phyloP scores from a whole-genome alignment of 2,797 vertebrate species.

The Pipistrellus pipistrellus region DNA sequence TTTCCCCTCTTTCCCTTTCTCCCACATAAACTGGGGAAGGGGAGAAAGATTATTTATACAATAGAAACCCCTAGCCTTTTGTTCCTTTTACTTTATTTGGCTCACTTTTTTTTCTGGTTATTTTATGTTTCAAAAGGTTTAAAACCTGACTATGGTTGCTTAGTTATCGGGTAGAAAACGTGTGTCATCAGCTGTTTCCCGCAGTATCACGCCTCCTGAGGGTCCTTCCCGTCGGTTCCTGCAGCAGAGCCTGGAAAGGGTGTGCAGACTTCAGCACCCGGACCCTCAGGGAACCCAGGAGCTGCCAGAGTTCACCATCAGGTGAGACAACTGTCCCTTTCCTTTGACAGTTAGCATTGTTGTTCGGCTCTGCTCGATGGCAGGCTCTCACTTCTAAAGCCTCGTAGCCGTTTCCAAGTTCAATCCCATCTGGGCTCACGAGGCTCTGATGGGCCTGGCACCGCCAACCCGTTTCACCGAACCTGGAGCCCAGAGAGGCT shows the following conservation, averaged over 20 bases:
- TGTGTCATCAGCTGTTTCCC: constrained; percentile 87
- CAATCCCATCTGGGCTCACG: background rate
- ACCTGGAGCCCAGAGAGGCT: background rate
- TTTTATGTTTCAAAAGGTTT: background rate
- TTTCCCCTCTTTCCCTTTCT: background rate
- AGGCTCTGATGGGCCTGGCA: background rate
- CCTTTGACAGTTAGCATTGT: background rate
- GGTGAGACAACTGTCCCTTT: constrained; percentile 87
- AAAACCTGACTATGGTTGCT: constrained; percentile 4
- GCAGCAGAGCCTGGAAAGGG: constrained; percentile 94
- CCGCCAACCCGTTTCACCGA: background rate
- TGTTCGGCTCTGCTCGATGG: background rate
- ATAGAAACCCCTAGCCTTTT: background rate
- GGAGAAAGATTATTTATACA: constrained; percentile 31
- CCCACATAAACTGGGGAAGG: background rate
- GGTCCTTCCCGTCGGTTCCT: constrained; percentile 96
- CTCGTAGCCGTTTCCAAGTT: background rate
- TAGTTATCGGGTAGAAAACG: constrained; percentile 95
- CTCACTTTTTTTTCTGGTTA: background rate
- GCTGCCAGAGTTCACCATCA: constrained; percentile 96
- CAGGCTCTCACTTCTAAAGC: background rate
- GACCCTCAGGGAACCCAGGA: constrained; percentile 95
- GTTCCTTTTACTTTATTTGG: constrained; percentile 36
- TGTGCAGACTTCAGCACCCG: constrained; percentile 95
- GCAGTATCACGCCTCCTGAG: constrained; percentile 90